Conservation (phyloP, 2,113 vertebrate genomes). For the Glareola pratincola region DNA sequence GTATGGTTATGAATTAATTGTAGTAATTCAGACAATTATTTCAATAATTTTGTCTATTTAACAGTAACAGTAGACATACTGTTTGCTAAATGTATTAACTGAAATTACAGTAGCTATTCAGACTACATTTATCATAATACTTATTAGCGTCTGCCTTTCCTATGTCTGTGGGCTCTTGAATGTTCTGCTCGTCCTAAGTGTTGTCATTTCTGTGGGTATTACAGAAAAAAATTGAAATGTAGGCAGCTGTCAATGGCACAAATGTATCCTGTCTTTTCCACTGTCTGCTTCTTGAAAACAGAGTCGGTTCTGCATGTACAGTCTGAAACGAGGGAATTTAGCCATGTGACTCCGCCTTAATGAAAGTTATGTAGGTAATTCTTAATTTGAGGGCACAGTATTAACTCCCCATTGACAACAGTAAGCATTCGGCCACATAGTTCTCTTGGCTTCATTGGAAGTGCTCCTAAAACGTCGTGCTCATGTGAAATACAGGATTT, state of each 20-base stretch:
- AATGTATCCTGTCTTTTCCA: constrained; percentile 2
- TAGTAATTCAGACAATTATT: constrained; percentile 35
- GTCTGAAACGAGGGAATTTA: neutral
- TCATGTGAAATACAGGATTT: neutral
- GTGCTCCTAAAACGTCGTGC: neutral
- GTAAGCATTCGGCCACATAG: neutral
- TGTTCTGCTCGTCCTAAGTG: neutral
- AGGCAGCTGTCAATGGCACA: constrained; percentile 27
- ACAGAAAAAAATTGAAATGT: constrained; percentile 11
- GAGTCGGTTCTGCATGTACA: neutral
- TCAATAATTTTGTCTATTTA: constrained; percentile 11
- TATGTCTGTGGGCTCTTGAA: neutral
- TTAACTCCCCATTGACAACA: neutral
- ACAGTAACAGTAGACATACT: constrained; percentile 11
- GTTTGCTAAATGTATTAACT: constrained; percentile 33
- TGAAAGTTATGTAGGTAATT: neutral
- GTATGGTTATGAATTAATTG: constrained; percentile 26
- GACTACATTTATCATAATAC: neutral
- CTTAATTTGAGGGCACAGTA: neutral
- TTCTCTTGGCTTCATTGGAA: neutral
- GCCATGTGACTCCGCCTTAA: neutral
- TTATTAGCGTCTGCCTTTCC: neutral
- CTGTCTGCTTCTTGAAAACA: constrained; percentile 18
- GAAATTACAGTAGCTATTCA: constrained; percentile 11
- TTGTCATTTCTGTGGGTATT: constrained; percentile 11